Evolutionary conservation across 2,113 vertebrate species (phyloP).

Genomic region (cattle (Bos taurus)): DNA sequence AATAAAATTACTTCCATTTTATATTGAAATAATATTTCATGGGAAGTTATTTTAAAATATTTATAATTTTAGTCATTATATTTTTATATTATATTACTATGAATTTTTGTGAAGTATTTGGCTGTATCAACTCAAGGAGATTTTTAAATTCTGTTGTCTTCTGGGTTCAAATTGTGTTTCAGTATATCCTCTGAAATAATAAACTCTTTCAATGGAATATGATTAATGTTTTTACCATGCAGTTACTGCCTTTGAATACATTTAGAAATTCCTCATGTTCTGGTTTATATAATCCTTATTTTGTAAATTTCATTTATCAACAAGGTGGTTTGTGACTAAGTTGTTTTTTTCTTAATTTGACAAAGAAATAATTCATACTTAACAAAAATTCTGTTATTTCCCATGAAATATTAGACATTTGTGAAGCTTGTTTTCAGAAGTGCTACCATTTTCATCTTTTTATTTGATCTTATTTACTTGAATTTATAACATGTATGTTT

Average conservation of each 20-base stretch:
- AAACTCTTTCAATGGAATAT: neutral
- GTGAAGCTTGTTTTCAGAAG: neutral
- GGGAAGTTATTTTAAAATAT: neutral
- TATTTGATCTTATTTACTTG: neutral
- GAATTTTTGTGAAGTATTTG: neutral
- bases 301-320: neutral
- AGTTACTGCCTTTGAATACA: neutral
- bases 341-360: conserved; percentile 37
- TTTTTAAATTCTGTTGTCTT: conserved; percentile 12
- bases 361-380: neutral
- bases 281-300: neutral
- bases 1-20: conserved; percentile 28
- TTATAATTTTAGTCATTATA: neutral
- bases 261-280: neutral
- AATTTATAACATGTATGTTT: neutral
- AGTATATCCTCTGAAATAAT: neutral
- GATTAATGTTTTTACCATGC: neutral
- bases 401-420: conserved; percentile 23
- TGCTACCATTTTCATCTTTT: conserved; percentile 4
- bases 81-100: conserved; percentile 16
- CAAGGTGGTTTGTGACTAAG: neutral
- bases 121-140: neutral
- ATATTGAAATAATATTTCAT: conserved; percentile 18
- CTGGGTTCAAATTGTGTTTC: neutral
- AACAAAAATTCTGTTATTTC: conserved; percentile 22